Percentiles rank a stretch among this genome's conserved stretches.
Evolutionary conservation across 2,113 vertebrate genomes (phyloP).

Genomic region (Telmatochromis brachygnathus): DNA sequence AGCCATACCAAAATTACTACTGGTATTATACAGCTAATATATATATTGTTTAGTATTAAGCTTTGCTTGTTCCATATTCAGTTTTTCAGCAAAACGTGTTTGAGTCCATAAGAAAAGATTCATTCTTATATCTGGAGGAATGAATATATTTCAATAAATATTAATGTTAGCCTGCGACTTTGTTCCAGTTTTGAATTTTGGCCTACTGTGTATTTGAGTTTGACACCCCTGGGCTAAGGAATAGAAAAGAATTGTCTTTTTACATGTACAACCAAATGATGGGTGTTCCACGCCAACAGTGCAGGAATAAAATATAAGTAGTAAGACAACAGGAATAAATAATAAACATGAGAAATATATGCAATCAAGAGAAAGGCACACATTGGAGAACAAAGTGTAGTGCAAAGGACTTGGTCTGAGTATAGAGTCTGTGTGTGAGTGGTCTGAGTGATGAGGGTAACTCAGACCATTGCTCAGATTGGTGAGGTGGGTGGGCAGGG

Average conservation of each 20-base stretch:
- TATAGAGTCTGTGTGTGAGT: background rate
- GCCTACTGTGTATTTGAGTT: no score
- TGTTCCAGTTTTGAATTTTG: no score
- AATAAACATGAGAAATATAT: background rate
- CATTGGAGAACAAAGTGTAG: background rate
- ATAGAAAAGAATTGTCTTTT: background rate
- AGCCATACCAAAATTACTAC: no score
- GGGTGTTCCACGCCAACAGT: background rate
- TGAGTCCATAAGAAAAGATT: no score
- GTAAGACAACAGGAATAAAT: background rate
- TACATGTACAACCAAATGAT: background rate
- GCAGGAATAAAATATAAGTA: background rate
- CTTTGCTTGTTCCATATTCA: no score
- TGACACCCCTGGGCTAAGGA: background rate
- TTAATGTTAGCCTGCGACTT: no score
- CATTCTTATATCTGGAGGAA: no score
- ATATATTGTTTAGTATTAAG: no score
- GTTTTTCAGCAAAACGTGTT: no score
- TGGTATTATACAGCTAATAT: no score
- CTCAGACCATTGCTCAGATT: background rate
- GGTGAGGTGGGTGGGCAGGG: background rate
- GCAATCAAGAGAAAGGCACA: background rate
- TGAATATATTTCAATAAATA: no score
- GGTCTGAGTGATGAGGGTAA: background rate
- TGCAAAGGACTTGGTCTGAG: background rate